Base-by-base conservation (phyloP, 2,113 vertebrate species). In the Paramormyrops kingsleyae region DNA sequence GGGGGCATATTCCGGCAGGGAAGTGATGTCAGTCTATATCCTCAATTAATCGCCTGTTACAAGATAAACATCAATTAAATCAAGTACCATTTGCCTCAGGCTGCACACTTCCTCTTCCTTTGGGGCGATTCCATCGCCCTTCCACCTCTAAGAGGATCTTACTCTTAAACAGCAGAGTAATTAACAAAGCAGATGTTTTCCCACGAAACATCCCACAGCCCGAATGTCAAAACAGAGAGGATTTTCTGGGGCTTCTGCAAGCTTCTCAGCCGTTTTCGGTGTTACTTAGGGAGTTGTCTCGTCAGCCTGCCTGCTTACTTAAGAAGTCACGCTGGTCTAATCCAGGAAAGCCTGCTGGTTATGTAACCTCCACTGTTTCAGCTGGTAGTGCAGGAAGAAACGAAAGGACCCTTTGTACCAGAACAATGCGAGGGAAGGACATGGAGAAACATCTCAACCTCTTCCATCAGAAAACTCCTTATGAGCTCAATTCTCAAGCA, bases 241-340 rank as follows among this genome's bases (percentile, higher is more conserved):
- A 84, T 46, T 47, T 84, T 47, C 44, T 5, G 44, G 21, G 39
- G 21, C 44, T 84, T 44, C 83, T 4, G 21, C 39, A 8, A 44
- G 83, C 42, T 44, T 47, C 44, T 47, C 83, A 21, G 21, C 83
- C n/a, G 21, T 46, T 47, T 46, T 44, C 3, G 24, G 42, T 21
- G 42, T 42, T 80, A 80, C 74, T 80, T 80, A 42, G 35, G 74
- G 6, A 80, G 35, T 5, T 17, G 74, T 42, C 35, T n/a, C 5
- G 35, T 80, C 74, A 42, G 74, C 35, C 39, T 80, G 74, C 74
- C 74, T 17, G 35, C 74, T 89, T 88, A 88, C 42, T 46, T 85
- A 90, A 90, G 80, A 35, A 90, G 44, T 89, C 90, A 89, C 84
- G 88, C 92, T 70, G 53, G 89, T 91, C 88, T 91, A 84, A 84